Conservation (phyloP, 1,140 invertebrate genomes). For the Araneus ventricosus region DNA sequence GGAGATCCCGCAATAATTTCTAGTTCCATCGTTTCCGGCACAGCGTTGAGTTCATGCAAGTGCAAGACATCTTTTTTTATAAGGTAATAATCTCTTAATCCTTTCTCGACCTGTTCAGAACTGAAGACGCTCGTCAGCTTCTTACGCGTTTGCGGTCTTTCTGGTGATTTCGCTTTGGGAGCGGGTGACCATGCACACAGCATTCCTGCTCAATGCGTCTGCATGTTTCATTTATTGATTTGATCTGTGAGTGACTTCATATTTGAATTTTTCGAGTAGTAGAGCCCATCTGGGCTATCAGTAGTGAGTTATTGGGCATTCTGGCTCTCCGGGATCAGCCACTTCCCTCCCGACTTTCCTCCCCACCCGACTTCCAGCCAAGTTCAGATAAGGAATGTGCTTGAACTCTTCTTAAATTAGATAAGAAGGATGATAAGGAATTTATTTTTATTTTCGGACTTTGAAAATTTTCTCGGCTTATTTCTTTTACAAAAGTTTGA, state of each 20-base stretch:
- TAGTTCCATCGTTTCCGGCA: not conserved
- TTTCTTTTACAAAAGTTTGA: too few species aligned
- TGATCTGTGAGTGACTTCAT: constrained; percentile 45
- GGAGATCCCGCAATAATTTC: not conserved
- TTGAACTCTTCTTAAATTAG: too few species aligned
- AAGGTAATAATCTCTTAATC: not conserved
- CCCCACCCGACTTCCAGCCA: too few species aligned
- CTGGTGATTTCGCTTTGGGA: not conserved
- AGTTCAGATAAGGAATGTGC: too few species aligned
- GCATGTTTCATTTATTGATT: constrained; percentile 47
- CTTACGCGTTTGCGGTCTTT: not conserved
- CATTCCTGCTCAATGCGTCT: constrained; percentile 51
- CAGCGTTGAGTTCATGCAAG: not conserved
- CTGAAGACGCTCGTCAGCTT: constrained; percentile 19
- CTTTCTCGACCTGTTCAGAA: constrained; percentile 4
- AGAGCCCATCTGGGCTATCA: constrained; percentile 51
- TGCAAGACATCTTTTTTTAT: not conserved
- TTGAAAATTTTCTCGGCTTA: too few species aligned
- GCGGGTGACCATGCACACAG: not conserved
- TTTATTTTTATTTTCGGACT: too few species aligned
- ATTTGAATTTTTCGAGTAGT: constrained; percentile 57
- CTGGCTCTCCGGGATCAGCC: too few species aligned
- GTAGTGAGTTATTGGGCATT: too few species aligned
- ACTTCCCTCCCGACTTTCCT: too few species aligned
- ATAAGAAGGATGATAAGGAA: too few species aligned